Evolutionary conservation across 2,113 vertebrate genomes (phyloP), one percentile per base, ranked within the genome.

Genomic region (Noturus placidus): DNA sequence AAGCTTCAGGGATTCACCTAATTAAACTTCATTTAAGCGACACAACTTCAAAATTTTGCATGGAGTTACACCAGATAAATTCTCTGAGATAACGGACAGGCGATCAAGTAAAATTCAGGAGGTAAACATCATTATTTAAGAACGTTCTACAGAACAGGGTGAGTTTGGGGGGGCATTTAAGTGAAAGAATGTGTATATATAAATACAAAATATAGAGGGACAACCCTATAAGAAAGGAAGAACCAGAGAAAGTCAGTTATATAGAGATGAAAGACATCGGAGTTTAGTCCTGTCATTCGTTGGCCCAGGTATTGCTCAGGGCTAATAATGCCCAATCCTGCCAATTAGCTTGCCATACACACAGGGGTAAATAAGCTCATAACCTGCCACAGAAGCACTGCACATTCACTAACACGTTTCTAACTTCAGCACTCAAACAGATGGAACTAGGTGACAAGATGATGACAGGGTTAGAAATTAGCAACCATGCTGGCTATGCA

Each of bases 271-370:
- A 35, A 42, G 56, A 89, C 85, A 87, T 84, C 91, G 87, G 70
- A 80, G 50, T 92, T 92, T 94, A 93, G 91, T 77, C 84, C 42
- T 69, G 38, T 88, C 56, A 77, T 92, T 92, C 88, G 86, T 87
- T 92, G 92, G 89, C 86, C 72, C 33, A 42, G 77, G 67, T 57
- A 77, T 30, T 56, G 81, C 20, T 20, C 87, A 88, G 84, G 83
- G 74, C 79, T 91, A 89, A 88, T 90, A 87, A 92, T 89, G 86
- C 87, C 85, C 5, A 52, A 5, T 84, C 78, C 85, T 86, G 88
- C 81, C 94, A 92, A 95, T 94, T 93, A 93, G 91, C 92, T 94
- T 93, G 91, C 85, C 82, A 88, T 86, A 90, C 85, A 88, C 86
- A 50, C 84, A 83, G 38, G 78, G 46, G 82, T 89, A 85, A 76